Percentiles rank a stretch among this genome's conserved stretches.
These are phyloP conservation scores for Aspiorhynchus laticeps DNA, from an alignment of 2,113 vertebrate species.

Conservation along the genomic window DNA sequence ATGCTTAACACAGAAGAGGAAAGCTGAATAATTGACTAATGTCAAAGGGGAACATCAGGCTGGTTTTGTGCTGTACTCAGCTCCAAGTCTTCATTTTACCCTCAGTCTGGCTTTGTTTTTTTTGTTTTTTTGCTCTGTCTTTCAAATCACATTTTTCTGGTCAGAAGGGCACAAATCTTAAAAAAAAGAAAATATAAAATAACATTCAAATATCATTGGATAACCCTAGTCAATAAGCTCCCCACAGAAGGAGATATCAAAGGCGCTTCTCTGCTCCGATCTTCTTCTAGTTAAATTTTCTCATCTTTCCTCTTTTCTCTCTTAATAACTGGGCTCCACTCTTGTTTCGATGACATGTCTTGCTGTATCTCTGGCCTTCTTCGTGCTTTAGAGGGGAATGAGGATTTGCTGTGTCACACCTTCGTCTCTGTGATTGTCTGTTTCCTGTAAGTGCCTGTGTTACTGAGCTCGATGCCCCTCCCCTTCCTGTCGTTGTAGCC, in stretches of 20 bases:
- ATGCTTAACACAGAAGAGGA: constrained; percentile 46
- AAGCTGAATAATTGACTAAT: constrained; percentile 28
- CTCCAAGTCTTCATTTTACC: constrained; percentile 42
- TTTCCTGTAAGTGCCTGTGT: neutral
- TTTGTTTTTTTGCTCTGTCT: constrained; percentile 48
- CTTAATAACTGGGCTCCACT: constrained; percentile 25
- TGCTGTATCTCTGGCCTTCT: constrained; percentile 43
- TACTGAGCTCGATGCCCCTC: constrained; percentile 38
- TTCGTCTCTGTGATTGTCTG: constrained; percentile 43
- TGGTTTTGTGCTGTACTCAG: constrained; percentile 52
- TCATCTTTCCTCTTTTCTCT: constrained; percentile 43
- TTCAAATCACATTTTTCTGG: constrained; percentile 57
- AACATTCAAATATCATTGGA: constrained; percentile 41
- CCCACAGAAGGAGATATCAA: constrained; percentile 21
- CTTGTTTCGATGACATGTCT: constrained; percentile 40
- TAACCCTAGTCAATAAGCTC: constrained; percentile 53
- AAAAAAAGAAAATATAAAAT: neutral
- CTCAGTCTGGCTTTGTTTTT: constrained; percentile 14
- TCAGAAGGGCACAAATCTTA: constrained; percentile 54
- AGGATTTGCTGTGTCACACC: constrained; percentile 46
- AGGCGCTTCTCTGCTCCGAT: constrained; percentile 40
- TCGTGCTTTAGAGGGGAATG: constrained; percentile 31
- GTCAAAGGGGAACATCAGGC: constrained; percentile 6
- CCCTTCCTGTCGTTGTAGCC: constrained; percentile 76
- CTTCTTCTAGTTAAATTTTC: constrained; percentile 40